A percentile compares a stretch with the other conserved stretches of the same genome.
phyloP scores from a whole-genome alignment of 2,113 vertebrate genomes.

The Grallaria varia region DNA sequence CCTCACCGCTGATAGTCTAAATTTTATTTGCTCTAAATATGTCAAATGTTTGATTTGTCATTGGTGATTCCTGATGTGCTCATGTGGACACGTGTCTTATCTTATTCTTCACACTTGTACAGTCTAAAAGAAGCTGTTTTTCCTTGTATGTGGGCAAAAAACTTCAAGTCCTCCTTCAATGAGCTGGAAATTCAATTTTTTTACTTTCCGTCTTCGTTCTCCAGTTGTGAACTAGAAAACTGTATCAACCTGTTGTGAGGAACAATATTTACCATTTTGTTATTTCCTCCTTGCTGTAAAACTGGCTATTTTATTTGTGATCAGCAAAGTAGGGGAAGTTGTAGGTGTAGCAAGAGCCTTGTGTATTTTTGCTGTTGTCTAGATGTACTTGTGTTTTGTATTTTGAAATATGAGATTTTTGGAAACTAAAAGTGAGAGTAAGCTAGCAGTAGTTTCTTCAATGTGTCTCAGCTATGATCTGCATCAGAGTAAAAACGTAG shows the following conservation, averaged over 20 bases:
- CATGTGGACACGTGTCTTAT: neutral
- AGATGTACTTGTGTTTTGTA: neutral
- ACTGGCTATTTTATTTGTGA: neutral
- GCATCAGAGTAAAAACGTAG: neutral
- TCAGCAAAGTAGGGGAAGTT: neutral
- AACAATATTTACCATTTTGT: neutral
- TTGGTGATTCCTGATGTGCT: neutral
- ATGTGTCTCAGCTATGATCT: neutral
- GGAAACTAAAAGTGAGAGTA: neutral
- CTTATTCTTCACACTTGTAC: neutral
- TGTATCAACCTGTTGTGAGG: neutral
- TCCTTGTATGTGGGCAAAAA: neutral
- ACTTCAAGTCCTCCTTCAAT: neutral
- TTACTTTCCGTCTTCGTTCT: neutral
- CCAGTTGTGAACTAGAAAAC: neutral
- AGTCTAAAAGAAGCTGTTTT: neutral
- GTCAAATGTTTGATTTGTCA: neutral
- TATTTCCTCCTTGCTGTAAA: neutral
- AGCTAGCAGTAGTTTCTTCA: neutral
- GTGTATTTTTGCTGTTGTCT: neutral
- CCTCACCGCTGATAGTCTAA: neutral
- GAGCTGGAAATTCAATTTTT: neutral
- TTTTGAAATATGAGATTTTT: neutral
- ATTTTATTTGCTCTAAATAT: conserved; percentile 1
- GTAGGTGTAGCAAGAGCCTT: neutral